Conservation (phyloP, 2,888 invertebrate genomes). For the Deladenus siricidicola region DNA sequence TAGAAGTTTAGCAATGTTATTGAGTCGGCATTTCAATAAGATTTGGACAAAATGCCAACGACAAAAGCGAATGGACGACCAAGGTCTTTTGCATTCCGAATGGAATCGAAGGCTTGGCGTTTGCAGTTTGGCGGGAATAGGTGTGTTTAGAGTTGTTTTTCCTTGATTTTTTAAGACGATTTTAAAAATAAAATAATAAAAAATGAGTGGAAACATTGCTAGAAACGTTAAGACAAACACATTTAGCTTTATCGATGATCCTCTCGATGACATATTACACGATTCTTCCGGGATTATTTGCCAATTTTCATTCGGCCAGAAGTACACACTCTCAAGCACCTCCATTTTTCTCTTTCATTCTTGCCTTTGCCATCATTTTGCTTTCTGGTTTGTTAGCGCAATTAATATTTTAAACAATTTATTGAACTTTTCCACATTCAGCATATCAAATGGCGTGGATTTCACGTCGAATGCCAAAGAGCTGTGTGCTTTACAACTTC, state of each 20-base stretch:
- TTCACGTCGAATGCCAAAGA: constrained; percentile 22
- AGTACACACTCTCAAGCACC: constrained; percentile 1
- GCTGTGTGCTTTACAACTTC: constrained; percentile 25
- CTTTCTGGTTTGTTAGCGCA: background rate
- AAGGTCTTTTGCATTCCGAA: constrained; percentile 24
- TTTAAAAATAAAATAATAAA: background rate
- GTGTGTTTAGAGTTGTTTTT: constrained; percentile 9
- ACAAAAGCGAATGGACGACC: constrained; percentile 13
- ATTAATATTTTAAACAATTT: background rate
- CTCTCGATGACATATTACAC: constrained; percentile 15
- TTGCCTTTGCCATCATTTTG: constrained; percentile 3
- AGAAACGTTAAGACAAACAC: background rate
- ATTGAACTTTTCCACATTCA: constrained; percentile 6
- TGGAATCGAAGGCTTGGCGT: constrained; percentile 28
- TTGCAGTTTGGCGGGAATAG: constrained; percentile 22
- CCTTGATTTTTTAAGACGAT: too few relatives aligned
- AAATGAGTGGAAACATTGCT: background rate
- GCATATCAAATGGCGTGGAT: constrained; percentile 20
- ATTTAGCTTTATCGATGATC: constrained; percentile 1
- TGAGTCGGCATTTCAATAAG: too few relatives aligned
- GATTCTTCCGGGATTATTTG: constrained; percentile 23
- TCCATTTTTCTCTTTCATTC: constrained; percentile 16
- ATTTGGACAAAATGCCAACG: constrained; percentile 1
- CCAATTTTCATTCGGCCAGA: constrained; percentile 5
- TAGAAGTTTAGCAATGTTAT: too few relatives aligned